Conservation (phyloP, 2,888 invertebrate genomes). For the Acrobasis repandana region DNA sequence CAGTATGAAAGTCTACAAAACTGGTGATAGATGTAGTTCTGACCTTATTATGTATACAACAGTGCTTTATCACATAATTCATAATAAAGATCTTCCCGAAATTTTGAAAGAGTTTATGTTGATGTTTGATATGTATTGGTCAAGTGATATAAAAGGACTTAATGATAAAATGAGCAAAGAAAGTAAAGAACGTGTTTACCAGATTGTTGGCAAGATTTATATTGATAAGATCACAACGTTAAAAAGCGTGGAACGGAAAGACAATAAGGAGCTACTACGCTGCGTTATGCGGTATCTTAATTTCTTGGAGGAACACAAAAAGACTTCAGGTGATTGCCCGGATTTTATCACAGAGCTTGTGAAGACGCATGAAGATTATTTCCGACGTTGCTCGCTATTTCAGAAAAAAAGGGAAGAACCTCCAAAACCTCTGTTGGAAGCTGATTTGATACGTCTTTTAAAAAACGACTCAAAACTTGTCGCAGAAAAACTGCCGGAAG, state of each 20-base stretch:
- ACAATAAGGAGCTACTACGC: conserved; percentile 20
- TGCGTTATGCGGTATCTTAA: not conserved
- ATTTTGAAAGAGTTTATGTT: conserved; percentile 32
- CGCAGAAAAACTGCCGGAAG: conserved; percentile 29
- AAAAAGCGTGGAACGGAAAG: conserved; percentile 31
- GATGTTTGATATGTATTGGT: conserved; percentile 26
- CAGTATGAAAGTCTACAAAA: conserved; percentile 48
- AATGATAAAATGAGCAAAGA: conserved; percentile 27
- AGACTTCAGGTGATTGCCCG: conserved; percentile 46
- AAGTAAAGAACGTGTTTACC: conserved; percentile 36
- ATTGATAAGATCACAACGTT: conserved; percentile 38
- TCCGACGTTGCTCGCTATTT: conserved; percentile 32
- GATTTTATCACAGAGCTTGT: conserved; percentile 44
- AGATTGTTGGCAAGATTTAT: conserved; percentile 41
- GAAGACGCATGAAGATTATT: conserved; percentile 39
- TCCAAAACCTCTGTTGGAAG: conserved; percentile 31
- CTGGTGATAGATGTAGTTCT: conserved; percentile 26
- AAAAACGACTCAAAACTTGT: conserved; percentile 38
- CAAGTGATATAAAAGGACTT: conserved; percentile 31
- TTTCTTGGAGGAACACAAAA: conserved; percentile 36
- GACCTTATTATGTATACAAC: conserved; percentile 35
- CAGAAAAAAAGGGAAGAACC: conserved; percentile 18
- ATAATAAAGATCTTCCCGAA: conserved; percentile 44
- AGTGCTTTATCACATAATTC: conserved; percentile 48
- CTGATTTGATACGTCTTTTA: conserved; percentile 34